Conservation (phyloP, 2,113 vertebrate genomes). For the Barnardius zonarius region DNA sequence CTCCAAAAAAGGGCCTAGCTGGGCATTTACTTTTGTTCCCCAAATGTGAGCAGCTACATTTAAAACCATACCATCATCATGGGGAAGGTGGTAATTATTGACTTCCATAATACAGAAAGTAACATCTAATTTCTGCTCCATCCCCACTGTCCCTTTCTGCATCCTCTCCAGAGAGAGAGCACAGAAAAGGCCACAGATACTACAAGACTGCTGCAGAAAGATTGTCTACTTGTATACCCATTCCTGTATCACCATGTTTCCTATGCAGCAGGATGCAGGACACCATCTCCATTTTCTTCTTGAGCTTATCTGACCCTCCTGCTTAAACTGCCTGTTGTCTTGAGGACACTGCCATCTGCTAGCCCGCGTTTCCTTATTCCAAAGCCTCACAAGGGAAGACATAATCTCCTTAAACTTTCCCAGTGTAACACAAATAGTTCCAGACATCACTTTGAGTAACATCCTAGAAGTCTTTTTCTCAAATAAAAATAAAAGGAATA, state of each 20-base stretch:
- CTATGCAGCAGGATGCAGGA: neutral
- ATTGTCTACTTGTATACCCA: fast-evolving
- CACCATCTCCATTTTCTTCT: neutral
- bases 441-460: neutral
- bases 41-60: neutral
- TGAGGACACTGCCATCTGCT: neutral
- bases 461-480: neutral
- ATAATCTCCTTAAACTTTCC: neutral
- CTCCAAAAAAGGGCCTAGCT: neutral
- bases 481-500: neutral
- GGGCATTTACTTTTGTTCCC: neutral
- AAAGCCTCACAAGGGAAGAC: neutral
- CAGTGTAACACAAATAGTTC: neutral
- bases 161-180: neutral
- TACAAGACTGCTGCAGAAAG: neutral
- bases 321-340: neutral
- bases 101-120: neutral
- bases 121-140: neutral
- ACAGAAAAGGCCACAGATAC: neutral
- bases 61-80: neutral
- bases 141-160: neutral
- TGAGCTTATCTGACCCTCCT: neutral
- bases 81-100: neutral
- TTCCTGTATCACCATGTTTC: neutral
- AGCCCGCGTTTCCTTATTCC: neutral